A percentile compares a stretch with the other conserved stretches of the same genome.
These are phyloP conservation scores for Petrocephalus sullivani DNA, from an alignment of 2,797 vertebrate species.

Conservation along the genomic window DNA sequence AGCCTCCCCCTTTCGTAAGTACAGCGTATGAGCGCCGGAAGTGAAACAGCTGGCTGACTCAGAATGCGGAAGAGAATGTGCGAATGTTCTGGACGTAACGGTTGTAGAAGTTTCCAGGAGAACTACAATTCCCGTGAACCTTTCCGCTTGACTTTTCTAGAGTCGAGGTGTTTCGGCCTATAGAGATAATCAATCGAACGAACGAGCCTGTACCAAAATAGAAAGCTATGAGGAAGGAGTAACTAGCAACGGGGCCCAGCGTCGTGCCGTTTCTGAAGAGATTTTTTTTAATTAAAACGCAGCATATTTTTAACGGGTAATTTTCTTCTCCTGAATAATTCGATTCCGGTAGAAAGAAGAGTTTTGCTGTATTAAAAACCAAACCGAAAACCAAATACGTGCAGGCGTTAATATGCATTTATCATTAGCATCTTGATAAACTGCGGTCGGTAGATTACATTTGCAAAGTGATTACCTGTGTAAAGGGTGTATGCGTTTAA, in stretches of 20 bases:
- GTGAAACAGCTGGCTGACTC: too few species aligned
- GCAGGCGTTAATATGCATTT: not conserved
- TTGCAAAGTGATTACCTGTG: not conserved
- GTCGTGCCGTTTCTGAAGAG: not conserved
- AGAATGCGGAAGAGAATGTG: too few species aligned
- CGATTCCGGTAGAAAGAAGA: not conserved
- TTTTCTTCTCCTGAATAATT: not conserved
- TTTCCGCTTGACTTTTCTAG: constrained; percentile 11
- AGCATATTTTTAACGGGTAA: not conserved
- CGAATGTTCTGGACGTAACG: not conserved
- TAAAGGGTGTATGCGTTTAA: not conserved
- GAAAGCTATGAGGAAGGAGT: not conserved
- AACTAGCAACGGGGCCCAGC: not conserved
- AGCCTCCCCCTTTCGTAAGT: too few species aligned
- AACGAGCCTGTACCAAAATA: not conserved
- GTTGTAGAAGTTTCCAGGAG: not conserved
- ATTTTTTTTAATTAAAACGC: not conserved
- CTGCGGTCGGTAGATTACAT: not conserved
- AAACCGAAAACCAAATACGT: not conserved
- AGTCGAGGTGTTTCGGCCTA: not conserved
- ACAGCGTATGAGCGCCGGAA: too few species aligned
- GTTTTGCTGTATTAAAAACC: not conserved
- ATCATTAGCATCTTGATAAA: not conserved
- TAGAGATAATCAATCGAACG: not conserved
- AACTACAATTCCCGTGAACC: constrained; percentile 15